Conservation (phyloP, 1,140 invertebrate genomes). For the Asbolus verrucosus region DNA sequence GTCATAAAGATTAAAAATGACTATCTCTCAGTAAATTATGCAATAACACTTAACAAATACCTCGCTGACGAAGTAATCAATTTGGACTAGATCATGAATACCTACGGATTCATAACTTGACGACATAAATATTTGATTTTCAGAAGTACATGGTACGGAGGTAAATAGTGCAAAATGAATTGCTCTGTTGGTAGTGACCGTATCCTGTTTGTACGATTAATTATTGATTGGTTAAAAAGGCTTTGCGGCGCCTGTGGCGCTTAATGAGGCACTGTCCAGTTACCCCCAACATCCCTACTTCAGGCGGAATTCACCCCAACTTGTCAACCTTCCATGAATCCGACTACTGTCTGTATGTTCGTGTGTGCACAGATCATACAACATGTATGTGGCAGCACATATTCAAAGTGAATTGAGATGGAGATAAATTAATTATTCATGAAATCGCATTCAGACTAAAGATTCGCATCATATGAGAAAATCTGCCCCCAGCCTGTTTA, state of each 20-base stretch:
- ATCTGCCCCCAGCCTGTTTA: constrained; percentile 55
- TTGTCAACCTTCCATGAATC: constrained; percentile 37
- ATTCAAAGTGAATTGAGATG: constrained; percentile 58
- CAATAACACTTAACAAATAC: constrained; percentile 48
- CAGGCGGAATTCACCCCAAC: constrained; percentile 23
- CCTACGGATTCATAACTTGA: constrained; percentile 29
- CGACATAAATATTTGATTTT: constrained; percentile 42
- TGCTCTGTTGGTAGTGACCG: constrained; percentile 26
- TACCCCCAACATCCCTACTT: constrained; percentile 39
- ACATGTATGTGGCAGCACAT: constrained; percentile 56
- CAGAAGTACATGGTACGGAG: not conserved
- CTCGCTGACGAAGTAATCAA: constrained; percentile 18
- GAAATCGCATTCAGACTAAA: constrained; percentile 55
- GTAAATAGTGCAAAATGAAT: constrained; percentile 29
- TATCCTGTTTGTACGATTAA: constrained; percentile 47
- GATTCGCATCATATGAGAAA: constrained; percentile 51
- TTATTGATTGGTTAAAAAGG: constrained; percentile 53
- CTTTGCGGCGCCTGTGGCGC: constrained; percentile 48
- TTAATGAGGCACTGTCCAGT: constrained; percentile 41
- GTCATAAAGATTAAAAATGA: constrained; percentile 48
- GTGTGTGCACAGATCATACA: constrained; percentile 55
- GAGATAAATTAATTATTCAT: constrained; percentile 60
- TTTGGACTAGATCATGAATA: constrained; percentile 7
- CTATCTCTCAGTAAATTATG: constrained; percentile 36
- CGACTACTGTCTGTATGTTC: constrained; percentile 10